Evolutionary conservation across 1,140 invertebrate species (phyloP).

Genomic region (Lethocerus indicus): DNA sequence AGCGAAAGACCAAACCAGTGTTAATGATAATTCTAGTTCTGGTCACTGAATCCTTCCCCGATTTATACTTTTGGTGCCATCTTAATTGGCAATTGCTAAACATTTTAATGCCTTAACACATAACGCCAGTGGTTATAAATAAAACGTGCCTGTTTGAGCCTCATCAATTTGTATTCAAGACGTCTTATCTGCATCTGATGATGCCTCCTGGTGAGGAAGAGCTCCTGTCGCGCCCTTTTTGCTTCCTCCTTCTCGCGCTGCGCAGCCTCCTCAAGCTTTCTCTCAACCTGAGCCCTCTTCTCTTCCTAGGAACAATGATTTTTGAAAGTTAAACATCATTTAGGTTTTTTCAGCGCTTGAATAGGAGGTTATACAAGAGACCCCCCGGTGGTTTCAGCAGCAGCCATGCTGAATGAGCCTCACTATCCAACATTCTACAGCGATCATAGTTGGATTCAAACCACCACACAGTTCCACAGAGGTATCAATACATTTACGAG

Average conservation of each 20-base stretch:
- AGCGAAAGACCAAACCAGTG: not conserved
- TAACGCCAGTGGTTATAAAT: not conserved
- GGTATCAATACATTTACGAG: too few species aligned
- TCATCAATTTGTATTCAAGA: slow-evolving; percentile 78
- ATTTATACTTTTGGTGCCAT: not conserved
- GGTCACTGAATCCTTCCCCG: not conserved
- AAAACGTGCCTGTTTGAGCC: slow-evolving; percentile 58
- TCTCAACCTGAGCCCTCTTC: slow-evolving; percentile 75
- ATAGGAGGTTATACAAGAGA: too few species aligned
- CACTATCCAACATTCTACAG: too few species aligned
- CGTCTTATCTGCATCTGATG: slow-evolving; percentile 77
- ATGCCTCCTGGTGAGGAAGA: slow-evolving; percentile 69
- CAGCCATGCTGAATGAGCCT: too few species aligned
- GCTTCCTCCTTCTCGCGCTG: slow-evolving; percentile 71
- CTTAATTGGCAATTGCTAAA: not conserved
- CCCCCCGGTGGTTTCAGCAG: too few species aligned
- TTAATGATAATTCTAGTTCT: not conserved
- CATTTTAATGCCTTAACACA: not conserved
- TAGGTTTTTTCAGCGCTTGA: too few species aligned
- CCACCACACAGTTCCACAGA: too few species aligned
- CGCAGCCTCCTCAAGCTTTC: slow-evolving; percentile 82
- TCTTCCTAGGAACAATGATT: slow-evolving; percentile 39
- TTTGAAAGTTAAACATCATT: too few species aligned
- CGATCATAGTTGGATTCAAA: too few species aligned
- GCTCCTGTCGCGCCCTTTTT: slow-evolving; percentile 62